Evolutionary conservation across 2,888 invertebrate species (phyloP).

Genomic region (Acronicta alni): DNA sequence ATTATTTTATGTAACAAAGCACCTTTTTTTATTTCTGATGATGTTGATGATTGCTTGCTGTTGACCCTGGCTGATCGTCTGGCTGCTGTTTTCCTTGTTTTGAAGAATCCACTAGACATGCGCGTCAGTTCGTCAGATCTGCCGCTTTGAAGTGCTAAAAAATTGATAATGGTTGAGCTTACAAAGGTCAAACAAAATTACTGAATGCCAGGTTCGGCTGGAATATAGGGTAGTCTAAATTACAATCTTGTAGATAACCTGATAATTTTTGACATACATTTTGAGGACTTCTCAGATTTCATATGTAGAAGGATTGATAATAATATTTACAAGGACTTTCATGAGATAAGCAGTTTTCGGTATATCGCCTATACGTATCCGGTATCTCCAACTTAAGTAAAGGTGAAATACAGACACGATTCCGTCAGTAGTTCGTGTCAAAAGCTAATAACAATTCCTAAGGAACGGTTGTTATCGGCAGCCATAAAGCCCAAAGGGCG

Average conservation of each 20-base stretch:
- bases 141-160: constrained; percentile 88
- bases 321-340: too few species aligned
- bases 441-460: constrained; percentile 43
- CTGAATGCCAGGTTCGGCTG: neutral
- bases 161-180: neutral
- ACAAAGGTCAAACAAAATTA: too few species aligned
- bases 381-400: neutral
- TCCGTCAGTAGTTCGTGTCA: constrained; percentile 22
- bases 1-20: constrained; percentile 37
- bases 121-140: constrained; percentile 82
- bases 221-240: neutral
- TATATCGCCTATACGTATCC: too few species aligned
- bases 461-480: constrained; percentile 30
- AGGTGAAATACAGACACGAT: neutral
- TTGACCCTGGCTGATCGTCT: constrained; percentile 94
- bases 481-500: constrained; percentile 32
- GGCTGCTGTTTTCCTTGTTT: constrained; percentile 92
- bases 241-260: neutral
- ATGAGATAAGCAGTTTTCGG: too few species aligned
- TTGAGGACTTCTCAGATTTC: neutral
- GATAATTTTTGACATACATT: neutral
- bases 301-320: neutral
- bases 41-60: constrained; percentile 84
- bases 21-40: constrained; percentile 86
- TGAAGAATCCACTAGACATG: constrained; percentile 91